A percentile compares a stretch with the other conserved stretches of the same genome.
These are phyloP conservation scores for Protomyctophum bolini DNA, from an alignment of 2,113 vertebrate genomes.

Conservation along the genomic window DNA sequence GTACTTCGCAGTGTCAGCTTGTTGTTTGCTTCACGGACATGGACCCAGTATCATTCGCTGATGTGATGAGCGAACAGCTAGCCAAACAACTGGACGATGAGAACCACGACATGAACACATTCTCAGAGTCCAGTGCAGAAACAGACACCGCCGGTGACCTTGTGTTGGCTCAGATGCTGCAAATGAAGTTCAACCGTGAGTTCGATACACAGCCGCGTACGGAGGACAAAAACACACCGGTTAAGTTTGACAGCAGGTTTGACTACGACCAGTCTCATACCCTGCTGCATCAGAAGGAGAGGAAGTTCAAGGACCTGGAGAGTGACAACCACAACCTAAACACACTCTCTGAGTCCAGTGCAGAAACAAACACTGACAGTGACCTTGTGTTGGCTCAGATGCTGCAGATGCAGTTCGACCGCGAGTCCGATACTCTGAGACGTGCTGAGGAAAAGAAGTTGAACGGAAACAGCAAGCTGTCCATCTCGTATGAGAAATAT, in stretches of 20 bases:
- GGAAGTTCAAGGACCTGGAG: too few relatives aligned
- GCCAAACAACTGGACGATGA: slow-evolving; percentile 92
- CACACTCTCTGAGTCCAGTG: slow-evolving; percentile 78
- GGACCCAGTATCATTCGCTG: slow-evolving; percentile 68
- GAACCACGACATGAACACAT: slow-evolving; percentile 35
- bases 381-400: slow-evolving; percentile 96
- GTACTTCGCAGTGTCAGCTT: too few relatives aligned
- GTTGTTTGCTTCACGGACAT: too few relatives aligned
- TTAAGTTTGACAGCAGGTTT: too few relatives aligned
- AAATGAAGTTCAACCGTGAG: slow-evolving; percentile 97
- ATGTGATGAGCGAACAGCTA: slow-evolving; percentile 97
- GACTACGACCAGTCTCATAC: too few relatives aligned
- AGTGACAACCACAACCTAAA: too few relatives aligned
- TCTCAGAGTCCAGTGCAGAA: slow-evolving; percentile 57
- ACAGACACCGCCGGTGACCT: slow-evolving; percentile 90
- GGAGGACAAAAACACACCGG: slow-evolving; percentile 58
- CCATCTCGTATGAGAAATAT: slow-evolving; percentile 98
- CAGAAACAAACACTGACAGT: slow-evolving; percentile 85
- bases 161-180: slow-evolving; percentile 96
- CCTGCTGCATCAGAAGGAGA: too few relatives aligned
- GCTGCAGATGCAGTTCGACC: slow-evolving; percentile 97
- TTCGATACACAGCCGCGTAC: too few relatives aligned
- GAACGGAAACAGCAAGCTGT: slow-evolving; percentile 98
- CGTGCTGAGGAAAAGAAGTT: slow-evolving; percentile 94
- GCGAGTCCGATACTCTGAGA: slow-evolving; percentile 94